phyloP scores from a whole-genome alignment of 37 sponge, comb jelly and placozoan species.

The Haliclona indistincta region DNA sequence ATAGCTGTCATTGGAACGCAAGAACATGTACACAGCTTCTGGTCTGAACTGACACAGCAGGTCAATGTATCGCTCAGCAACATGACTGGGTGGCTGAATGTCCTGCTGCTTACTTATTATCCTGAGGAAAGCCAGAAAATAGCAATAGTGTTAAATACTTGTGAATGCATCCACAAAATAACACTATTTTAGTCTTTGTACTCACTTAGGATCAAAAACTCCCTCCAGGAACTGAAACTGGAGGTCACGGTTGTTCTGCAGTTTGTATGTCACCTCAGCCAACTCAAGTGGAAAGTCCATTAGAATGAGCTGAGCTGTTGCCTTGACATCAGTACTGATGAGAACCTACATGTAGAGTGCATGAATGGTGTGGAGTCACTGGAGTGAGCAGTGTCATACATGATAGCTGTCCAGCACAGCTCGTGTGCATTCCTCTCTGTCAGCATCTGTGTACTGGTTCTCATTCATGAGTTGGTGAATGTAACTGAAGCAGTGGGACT shows the following conservation, averaged over 20 bases:
- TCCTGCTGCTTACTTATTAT: conserved; percentile 62
- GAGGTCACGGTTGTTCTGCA: conserved; percentile 37
- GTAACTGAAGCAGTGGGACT: conserved; percentile 74
- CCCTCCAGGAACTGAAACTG: conserved; percentile 70
- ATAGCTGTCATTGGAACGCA: conserved; percentile 73
- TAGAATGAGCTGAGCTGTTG: conserved; percentile 72
- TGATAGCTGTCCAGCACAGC: conserved; percentile 57
- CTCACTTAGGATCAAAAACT: conserved; percentile 72
- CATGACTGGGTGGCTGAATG: conserved; percentile 53
- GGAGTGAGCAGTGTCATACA: not conserved
- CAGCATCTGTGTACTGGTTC: conserved; percentile 69
- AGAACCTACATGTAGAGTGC: conserved; percentile 38
- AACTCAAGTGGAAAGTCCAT: conserved; percentile 75
- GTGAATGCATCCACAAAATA: not conserved
- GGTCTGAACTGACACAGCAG: conserved; percentile 76
- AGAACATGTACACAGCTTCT: conserved; percentile 51
- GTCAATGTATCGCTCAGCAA: conserved; percentile 82
- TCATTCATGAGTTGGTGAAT: conserved; percentile 77
- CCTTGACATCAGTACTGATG: conserved; percentile 51
- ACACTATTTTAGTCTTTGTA: not conserved
- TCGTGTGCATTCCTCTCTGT: conserved; percentile 68
- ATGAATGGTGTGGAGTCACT: not conserved
- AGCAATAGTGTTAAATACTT: not conserved
- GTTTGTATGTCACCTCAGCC: conserved; percentile 50
- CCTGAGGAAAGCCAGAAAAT: conserved; percentile 5